These are phyloP conservation scores for Anableps anableps DNA, from an alignment of 2,797 vertebrate species.

Conservation along the genomic window DNA sequence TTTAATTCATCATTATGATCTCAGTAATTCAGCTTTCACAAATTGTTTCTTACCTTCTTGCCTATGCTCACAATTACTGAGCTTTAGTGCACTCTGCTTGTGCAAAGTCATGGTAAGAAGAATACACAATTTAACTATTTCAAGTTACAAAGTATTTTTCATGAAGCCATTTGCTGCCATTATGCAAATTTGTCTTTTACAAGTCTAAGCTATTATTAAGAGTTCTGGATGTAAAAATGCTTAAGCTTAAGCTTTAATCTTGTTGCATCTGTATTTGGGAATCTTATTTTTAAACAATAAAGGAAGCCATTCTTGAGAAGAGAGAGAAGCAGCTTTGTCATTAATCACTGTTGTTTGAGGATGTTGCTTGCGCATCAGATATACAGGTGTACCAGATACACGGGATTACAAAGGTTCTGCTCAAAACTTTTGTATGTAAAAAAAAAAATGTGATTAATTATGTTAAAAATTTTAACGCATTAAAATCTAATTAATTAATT, in stretches of 20 bases:
- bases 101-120: neutral
- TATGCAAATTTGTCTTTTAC: neutral
- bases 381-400: too few species aligned
- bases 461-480: too few species aligned
- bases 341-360: too few species aligned
- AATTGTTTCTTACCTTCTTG: neutral
- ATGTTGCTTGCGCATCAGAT: too few species aligned
- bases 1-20: neutral
- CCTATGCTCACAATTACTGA: neutral
- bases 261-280: neutral
- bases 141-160: neutral
- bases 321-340: too few species aligned
- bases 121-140: neutral
- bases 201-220: neutral
- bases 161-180: neutral
- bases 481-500: too few species aligned
- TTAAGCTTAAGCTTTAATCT: neutral
- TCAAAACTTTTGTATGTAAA: too few species aligned
- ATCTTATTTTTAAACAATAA: neutral
- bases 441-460: too few species aligned
- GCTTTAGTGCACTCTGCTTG: too few species aligned
- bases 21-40: neutral
- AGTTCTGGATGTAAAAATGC: neutral
- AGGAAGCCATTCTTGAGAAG: neutral
- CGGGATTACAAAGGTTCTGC: too few species aligned